Conservation (phyloP, 2,113 vertebrate genomes). For the Manacus vitellinus region DNA sequence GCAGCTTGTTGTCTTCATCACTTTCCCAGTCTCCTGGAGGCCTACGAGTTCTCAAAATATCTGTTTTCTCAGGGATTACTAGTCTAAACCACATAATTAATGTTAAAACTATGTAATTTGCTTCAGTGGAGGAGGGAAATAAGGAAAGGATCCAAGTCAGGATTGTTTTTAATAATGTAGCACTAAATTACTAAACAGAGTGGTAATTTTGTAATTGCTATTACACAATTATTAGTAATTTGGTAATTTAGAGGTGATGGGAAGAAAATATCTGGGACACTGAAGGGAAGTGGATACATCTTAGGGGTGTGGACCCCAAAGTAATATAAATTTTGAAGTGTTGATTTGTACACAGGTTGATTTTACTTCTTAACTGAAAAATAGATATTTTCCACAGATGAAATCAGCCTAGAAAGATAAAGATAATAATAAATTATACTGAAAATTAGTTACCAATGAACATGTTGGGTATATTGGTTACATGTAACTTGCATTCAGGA, state of each 20-base stretch:
- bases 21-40: neutral
- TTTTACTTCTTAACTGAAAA: neutral
- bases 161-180: neutral
- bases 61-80: neutral
- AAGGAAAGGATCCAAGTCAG: neutral
- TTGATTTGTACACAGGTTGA: neutral
- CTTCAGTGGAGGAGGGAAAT: neutral
- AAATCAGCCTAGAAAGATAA: neutral
- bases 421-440: neutral
- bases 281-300: neutral
- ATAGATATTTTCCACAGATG: neutral
- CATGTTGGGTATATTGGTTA: neutral
- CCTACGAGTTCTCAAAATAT: neutral
- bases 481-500: neutral
- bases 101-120: neutral
- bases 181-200: neutral
- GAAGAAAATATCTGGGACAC: neutral
- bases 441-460: neutral
- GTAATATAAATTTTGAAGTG: neutral
- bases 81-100: neutral
- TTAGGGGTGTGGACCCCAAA: neutral
- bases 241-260: neutral
- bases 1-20: rapidly evolving
- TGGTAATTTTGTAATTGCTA: neutral
- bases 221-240: neutral